Evolutionary conservation across 2,113 vertebrate species (phyloP).

Genomic region (Heterochromis multidens): DNA sequence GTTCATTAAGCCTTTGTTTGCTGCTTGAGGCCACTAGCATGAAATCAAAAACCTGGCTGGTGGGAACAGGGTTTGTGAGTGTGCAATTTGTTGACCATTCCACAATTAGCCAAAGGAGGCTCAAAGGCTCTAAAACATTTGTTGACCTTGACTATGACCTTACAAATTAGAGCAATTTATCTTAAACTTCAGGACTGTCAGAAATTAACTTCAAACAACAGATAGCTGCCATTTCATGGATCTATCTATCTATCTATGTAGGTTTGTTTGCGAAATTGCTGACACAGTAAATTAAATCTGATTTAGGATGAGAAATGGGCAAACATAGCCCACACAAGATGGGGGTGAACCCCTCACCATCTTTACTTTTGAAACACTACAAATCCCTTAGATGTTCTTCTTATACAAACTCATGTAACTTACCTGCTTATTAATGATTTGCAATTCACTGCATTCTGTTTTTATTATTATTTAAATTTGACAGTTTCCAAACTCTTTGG

Average conservation of each 20-base stretch:
- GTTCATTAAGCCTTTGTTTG: not conserved
- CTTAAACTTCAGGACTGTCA: not conserved
- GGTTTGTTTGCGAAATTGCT: not conserved
- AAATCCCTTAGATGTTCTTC: rapidly evolving
- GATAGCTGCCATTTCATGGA: not conserved
- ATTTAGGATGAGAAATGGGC: not conserved
- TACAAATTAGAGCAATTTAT: not conserved
- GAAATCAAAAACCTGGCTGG: not conserved
- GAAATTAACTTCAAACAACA: not conserved
- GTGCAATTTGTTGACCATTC: not conserved
- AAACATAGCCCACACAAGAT: rapidly evolving
- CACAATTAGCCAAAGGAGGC: not conserved
- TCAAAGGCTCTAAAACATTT: not conserved
- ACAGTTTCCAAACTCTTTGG: not conserved
- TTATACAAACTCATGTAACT: not conserved
- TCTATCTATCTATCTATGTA: rapidly evolving
- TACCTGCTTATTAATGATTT: not conserved
- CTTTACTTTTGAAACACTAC: not conserved
- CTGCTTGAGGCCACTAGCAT: not conserved
- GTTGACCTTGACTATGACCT: not conserved
- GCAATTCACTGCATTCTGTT: not conserved
- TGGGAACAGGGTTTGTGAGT: not conserved
- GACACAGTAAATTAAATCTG: not conserved
- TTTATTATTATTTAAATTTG: no score
- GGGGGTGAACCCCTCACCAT: not conserved